These are phyloP conservation scores for Amphipoea oculea DNA, from an alignment of 2,888 invertebrate genomes.

Conservation along the genomic window DNA sequence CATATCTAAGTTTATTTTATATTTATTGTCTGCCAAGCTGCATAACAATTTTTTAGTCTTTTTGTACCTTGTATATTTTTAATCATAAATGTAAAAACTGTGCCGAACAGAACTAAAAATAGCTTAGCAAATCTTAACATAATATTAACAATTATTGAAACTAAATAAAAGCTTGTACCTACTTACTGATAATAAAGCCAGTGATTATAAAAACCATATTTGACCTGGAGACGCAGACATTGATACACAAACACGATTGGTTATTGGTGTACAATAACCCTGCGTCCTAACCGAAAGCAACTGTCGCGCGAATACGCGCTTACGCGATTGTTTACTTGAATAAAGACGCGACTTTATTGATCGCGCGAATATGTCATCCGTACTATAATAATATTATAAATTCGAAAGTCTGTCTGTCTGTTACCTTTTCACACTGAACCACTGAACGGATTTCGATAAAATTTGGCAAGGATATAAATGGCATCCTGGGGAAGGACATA, in stretches of 20 bases:
- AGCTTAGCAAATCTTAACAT: background rate
- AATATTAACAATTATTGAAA: background rate
- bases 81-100: background rate
- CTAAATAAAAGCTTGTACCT: background rate
- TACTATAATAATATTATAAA: no score
- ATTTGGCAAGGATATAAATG: no score
- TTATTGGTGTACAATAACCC: background rate
- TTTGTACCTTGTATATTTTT: background rate
- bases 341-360: background rate
- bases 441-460: no score
- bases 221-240: background rate
- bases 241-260: background rate
- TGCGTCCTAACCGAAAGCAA: background rate
- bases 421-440: no score
- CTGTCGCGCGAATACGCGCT: background rate
- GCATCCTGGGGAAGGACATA: no score
- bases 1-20: background rate
- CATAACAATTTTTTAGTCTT: background rate
- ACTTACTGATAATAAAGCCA: background rate
- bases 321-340: background rate
- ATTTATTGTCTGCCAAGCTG: background rate
- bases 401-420: no score
- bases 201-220: background rate
- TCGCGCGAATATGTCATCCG: background rate
- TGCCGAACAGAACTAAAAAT: background rate